A percentile compares a stretch with the other conserved stretches of the same genome.
Evolutionary conservation across 2,797 vertebrate genomes (phyloP).

Genomic region (Eulemur albifrons): DNA sequence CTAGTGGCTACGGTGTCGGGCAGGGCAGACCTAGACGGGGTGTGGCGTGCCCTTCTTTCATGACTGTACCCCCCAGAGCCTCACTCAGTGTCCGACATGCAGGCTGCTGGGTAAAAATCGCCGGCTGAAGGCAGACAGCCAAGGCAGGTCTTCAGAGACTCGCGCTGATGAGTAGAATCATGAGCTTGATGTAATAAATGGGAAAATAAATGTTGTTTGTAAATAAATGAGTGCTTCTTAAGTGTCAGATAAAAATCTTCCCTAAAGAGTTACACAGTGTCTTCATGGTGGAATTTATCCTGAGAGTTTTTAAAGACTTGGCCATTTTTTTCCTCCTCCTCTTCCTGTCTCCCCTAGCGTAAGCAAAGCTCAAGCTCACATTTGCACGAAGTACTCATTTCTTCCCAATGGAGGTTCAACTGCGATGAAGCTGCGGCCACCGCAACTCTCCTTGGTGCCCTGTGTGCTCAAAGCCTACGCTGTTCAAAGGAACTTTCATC

Average conservation of each 20-base stretch:
- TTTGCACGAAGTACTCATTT: neutral
- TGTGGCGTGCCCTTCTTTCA: neutral
- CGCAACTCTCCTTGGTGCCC: neutral
- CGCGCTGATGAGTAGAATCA: slow-evolving; percentile 32
- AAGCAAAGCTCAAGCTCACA: neutral
- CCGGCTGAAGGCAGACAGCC: neutral
- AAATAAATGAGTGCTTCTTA: slow-evolving; percentile 54
- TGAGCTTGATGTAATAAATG: slow-evolving; percentile 38
- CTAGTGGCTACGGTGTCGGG: neutral
- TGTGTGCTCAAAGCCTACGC: neutral
- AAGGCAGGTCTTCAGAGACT: slow-evolving; percentile 50
- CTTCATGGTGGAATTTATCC: slow-evolving; percentile 52
- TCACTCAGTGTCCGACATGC: neutral
- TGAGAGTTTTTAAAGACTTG: slow-evolving; percentile 49
- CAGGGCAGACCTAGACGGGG: neutral
- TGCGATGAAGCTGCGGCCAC: neutral
- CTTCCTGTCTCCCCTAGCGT: neutral
- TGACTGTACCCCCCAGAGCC: neutral
- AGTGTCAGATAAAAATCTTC: slow-evolving; percentile 44
- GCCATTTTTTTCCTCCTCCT: neutral
- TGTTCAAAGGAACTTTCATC: neutral
- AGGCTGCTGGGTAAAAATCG: neutral
- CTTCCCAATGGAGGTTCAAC: neutral
- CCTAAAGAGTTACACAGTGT: slow-evolving; percentile 38
- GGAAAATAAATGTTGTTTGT: slow-evolving; percentile 55